A percentile compares a stretch with the other conserved stretches of the same genome.
Evolutionary conservation across 2,113 vertebrate genomes (phyloP).

Genomic region (Gallinago paraguaiae): DNA sequence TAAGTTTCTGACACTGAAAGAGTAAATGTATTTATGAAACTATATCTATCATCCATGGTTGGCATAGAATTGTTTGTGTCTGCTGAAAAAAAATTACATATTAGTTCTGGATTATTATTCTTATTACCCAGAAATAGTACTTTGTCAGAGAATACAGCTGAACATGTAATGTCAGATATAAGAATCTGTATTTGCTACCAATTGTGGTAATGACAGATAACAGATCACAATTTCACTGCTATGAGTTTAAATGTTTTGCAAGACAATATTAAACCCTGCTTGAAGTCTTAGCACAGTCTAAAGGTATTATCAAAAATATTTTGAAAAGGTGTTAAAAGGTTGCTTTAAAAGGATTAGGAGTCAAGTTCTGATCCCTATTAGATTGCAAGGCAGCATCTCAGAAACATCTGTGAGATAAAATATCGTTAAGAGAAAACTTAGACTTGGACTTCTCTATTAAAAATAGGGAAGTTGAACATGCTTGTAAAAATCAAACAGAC

Average conservation of each 20-base stretch:
- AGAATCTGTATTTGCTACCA: background rate
- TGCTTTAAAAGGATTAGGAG: background rate
- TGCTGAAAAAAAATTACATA: background rate
- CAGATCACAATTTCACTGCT: background rate
- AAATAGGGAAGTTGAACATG: background rate
- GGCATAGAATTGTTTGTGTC: background rate
- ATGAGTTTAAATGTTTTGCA: background rate
- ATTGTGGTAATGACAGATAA: background rate
- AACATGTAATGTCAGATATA: background rate
- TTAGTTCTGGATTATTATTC: background rate
- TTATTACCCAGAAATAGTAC: background rate
- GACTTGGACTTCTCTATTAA: background rate
- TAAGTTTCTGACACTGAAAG: background rate
- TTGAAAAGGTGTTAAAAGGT: background rate
- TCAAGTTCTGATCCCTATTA: background rate
- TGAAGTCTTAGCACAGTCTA: background rate
- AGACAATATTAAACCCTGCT: background rate
- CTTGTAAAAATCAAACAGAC: background rate
- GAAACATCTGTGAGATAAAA: background rate
- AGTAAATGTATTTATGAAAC: background rate
- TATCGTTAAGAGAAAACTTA: background rate
- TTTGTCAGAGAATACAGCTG: background rate
- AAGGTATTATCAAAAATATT: background rate
- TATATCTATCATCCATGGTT: background rate
- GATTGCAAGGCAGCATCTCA: background rate